Conservation (phyloP, 2,888 invertebrate genomes). For the Folsomia candida region DNA sequence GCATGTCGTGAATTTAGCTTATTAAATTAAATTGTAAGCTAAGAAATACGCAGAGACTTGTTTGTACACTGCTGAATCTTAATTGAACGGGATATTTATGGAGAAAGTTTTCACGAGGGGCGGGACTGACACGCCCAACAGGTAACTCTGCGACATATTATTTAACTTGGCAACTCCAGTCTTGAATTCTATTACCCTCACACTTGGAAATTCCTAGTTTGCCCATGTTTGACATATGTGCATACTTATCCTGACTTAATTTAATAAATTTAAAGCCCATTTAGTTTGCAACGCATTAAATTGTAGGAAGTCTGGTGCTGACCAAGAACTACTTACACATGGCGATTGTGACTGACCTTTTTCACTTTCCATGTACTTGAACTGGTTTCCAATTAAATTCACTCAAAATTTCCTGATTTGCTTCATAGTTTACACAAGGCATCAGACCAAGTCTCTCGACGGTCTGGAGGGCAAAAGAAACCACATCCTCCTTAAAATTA, state of each 20-base stretch:
- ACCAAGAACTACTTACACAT: too few species aligned
- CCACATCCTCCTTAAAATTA: constrained; percentile 17
- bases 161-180: too few species aligned
- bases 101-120: constrained; percentile 5
- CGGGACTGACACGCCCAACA: constrained; percentile 22
- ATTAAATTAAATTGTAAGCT: background rate
- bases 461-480: constrained; percentile 10
- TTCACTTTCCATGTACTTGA: too few species aligned
- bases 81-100: constrained; percentile 20
- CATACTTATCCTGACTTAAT: too few species aligned
- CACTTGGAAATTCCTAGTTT: too few species aligned
- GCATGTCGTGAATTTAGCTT: background rate
- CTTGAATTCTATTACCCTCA: too few species aligned
- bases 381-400: background rate
- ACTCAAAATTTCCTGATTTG: too few species aligned
- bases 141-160: constrained; percentile 9
- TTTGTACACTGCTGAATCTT: background rate
- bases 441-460: background rate
- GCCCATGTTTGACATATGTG: too few species aligned
- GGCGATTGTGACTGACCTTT: too few species aligned
- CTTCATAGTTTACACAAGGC: background rate
- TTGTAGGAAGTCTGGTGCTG: too few species aligned
- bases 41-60: background rate
- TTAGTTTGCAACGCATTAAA: too few species aligned
- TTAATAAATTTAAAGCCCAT: too few species aligned